Evolutionary conservation across 2,113 vertebrate genomes (phyloP).

Genomic region (Capreolus pygargus): DNA sequence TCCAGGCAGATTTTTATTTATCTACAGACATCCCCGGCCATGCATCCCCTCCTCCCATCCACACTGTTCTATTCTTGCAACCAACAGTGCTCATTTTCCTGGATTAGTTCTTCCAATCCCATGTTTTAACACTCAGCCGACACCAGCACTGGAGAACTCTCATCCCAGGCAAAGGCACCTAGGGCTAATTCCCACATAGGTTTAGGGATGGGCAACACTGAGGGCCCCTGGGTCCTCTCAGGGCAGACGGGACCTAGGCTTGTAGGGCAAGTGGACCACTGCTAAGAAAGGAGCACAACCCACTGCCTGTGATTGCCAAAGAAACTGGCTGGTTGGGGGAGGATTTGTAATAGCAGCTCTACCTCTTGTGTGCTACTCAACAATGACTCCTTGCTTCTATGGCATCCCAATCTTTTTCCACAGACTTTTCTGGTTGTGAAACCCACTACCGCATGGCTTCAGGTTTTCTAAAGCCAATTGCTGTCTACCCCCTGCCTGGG

Average conservation of each 20-base stretch:
- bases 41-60: neutral
- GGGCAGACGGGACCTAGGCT: neutral
- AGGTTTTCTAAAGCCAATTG: neutral
- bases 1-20: neutral
- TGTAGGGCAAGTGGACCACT: neutral
- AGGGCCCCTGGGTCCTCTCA: neutral
- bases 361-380: neutral
- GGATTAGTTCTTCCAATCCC: neutral
- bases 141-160: neutral
- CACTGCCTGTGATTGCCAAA: neutral
- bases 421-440: neutral
- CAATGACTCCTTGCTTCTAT: neutral
- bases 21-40: neutral
- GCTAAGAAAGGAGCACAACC: neutral
- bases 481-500: neutral
- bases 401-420: neutral
- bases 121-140: too few species aligned
- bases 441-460: neutral
- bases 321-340: neutral
- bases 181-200: neutral
- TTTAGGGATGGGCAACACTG: neutral
- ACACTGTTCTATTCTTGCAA: neutral
- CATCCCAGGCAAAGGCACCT: neutral
- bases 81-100: neutral
- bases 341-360: neutral